phyloP scores from a whole-genome alignment of 2,888 invertebrate species.

The Melinaea menophilus region DNA sequence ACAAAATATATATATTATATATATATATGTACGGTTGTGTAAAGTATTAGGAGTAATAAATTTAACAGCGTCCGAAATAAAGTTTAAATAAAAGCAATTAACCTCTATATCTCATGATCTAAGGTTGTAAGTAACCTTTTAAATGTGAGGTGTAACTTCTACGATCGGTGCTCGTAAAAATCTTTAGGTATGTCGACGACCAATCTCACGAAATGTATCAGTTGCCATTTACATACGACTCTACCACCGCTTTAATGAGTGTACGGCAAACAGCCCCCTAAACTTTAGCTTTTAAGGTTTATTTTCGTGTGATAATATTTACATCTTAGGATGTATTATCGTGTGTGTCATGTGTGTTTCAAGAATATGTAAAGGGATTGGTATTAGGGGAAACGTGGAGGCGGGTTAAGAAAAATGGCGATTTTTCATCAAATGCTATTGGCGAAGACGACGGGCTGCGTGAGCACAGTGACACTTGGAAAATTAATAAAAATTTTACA shows the following conservation, averaged over 20 bases:
- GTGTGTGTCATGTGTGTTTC: constrained; percentile 27
- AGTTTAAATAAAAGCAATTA: constrained; percentile 10
- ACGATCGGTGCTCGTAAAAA: constrained; percentile 28
- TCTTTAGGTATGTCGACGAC: constrained; percentile 34
- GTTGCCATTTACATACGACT: constrained; percentile 15
- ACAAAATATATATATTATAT: too few species aligned
- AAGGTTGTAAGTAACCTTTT: constrained; percentile 13
- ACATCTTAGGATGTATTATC: constrained; percentile 20
- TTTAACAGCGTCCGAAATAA: not conserved
- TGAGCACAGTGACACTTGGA: too few species aligned
- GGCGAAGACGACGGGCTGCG: constrained; percentile 41
- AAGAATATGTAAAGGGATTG: constrained; percentile 40
- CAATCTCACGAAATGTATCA: constrained; percentile 36
- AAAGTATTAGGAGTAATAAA: not conserved
- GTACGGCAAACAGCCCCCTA: constrained; percentile 13
- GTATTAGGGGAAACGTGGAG: constrained; percentile 40
- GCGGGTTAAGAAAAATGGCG: constrained; percentile 54
- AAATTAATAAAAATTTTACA: too few species aligned
- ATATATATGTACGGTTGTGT: too few species aligned
- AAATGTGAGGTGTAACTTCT: constrained; percentile 13
- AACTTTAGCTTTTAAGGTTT: not conserved
- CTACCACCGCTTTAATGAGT: not conserved
- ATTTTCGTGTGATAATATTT: constrained; percentile 8
- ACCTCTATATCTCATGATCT: constrained; percentile 14
- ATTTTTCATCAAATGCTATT: constrained; percentile 50